Percentiles rank a stretch among this genome's conserved stretches.
These are phyloP conservation scores for Thermophis baileyi DNA, from an alignment of 2,113 vertebrate species.

Conservation along the genomic window DNA sequence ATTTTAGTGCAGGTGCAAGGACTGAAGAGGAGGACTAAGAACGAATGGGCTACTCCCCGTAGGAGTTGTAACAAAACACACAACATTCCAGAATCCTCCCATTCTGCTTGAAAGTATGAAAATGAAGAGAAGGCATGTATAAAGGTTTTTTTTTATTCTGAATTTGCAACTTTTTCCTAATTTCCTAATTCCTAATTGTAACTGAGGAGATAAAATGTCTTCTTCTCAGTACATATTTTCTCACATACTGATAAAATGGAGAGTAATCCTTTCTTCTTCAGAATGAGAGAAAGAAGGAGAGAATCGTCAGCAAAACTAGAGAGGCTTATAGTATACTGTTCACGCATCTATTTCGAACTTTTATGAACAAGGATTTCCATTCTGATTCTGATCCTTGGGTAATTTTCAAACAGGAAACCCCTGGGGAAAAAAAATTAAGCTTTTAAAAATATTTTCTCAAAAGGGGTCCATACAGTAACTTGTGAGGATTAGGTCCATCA, in stretches of 20 bases:
- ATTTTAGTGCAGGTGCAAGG: background rate
- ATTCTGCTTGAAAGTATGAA: background rate
- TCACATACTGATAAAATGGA: background rate
- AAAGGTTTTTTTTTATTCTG: background rate
- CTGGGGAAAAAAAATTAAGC: background rate
- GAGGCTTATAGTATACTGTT: background rate
- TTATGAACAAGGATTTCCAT: background rate
- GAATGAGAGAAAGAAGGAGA: background rate
- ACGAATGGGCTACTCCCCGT: background rate
- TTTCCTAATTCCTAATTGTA: background rate
- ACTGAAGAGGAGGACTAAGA: background rate
- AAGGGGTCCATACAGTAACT: background rate
- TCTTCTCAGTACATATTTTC: background rate
- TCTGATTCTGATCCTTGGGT: background rate
- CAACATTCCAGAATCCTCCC: background rate
- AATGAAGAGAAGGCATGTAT: background rate
- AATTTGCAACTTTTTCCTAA: background rate
- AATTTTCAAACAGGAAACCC: slow-evolving; percentile 1
- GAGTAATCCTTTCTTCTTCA: background rate
- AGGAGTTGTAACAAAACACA: background rate
- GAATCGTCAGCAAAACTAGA: background rate
- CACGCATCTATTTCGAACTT: background rate
- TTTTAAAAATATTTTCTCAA: background rate
- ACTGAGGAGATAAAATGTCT: background rate
- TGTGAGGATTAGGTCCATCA: slow-evolving; percentile 40